These are phyloP conservation scores for Hylia prasina DNA, from an alignment of 2,113 vertebrate species.

Conservation along the genomic window DNA sequence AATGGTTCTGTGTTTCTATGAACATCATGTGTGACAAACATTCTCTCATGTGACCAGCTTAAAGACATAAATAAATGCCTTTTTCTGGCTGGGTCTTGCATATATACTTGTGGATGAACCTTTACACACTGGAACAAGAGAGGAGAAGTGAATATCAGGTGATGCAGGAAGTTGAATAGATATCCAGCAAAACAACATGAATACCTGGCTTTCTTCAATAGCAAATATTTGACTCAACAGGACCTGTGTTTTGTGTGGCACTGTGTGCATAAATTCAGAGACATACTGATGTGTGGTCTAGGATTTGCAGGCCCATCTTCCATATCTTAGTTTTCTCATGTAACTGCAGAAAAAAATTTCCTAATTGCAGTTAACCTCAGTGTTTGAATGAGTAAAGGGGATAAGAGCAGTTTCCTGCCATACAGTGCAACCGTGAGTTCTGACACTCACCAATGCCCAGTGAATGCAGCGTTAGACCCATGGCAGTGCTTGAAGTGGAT, in stretches of 20 bases:
- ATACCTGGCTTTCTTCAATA: neutral
- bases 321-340: neutral
- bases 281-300: neutral
- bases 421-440: neutral
- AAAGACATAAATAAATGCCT: neutral
- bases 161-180: neutral
- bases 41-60: neutral
- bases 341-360: neutral
- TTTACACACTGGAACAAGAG: neutral
- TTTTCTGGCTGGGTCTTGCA: neutral
- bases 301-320: neutral
- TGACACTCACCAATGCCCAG: accelerated
- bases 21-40: neutral
- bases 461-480: accelerated
- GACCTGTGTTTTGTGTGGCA: neutral
- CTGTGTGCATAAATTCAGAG: neutral
- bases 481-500: neutral
- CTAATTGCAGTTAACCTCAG: neutral
- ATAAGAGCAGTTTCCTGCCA: neutral
- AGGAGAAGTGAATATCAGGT: neutral
- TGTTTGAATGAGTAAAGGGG: neutral
- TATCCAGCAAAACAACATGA: neutral
- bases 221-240: neutral
- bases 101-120: neutral
- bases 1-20: neutral